These are phyloP conservation scores for Rhabdomys dilectus DNA, from an alignment of 2,113 vertebrate species.

Conservation along the genomic window DNA sequence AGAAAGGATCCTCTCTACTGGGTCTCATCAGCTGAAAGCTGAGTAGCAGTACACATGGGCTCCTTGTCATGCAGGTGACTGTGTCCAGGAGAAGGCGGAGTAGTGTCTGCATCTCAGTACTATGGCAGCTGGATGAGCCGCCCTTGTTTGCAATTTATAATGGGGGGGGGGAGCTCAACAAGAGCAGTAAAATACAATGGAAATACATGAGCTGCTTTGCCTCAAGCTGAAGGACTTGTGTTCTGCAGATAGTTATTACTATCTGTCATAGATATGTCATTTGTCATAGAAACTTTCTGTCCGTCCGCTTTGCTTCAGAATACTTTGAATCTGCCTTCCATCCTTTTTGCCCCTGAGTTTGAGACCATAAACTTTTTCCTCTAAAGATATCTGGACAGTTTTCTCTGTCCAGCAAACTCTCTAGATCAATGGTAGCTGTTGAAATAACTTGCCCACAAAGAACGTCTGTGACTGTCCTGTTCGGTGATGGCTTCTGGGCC, in stretches of 20 bases:
- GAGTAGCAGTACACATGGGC: neutral
- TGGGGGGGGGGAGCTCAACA: neutral
- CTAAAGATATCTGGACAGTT: constrained; percentile 11
- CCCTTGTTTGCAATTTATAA: neutral
- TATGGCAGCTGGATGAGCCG: neutral
- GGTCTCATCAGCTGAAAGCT: neutral
- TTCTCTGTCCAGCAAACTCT: neutral
- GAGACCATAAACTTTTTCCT: constrained; percentile 11
- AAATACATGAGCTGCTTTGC: constrained; percentile 3
- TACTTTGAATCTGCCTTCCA: neutral
- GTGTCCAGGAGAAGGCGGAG: too few species aligned
- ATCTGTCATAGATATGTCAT: too few species aligned
- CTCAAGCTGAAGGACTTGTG: neutral
- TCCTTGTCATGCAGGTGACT: neutral
- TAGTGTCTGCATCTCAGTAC: neutral
- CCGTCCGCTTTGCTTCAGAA: constrained; percentile 23
- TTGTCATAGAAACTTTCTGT: constrained; percentile 4
- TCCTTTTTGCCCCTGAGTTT: neutral
- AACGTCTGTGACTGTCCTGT: neutral
- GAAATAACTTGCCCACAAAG: constrained; percentile 6
- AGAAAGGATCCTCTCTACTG: neutral
- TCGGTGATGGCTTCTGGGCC: neutral
- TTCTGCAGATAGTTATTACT: constrained; percentile 17
- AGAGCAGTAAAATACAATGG: constrained; percentile 36
- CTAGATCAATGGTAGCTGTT: constrained; percentile 31